These are phyloP conservation scores for Gymnoscopelus microlampas DNA, from an alignment of 2,797 vertebrate species.

Conservation along the genomic window DNA sequence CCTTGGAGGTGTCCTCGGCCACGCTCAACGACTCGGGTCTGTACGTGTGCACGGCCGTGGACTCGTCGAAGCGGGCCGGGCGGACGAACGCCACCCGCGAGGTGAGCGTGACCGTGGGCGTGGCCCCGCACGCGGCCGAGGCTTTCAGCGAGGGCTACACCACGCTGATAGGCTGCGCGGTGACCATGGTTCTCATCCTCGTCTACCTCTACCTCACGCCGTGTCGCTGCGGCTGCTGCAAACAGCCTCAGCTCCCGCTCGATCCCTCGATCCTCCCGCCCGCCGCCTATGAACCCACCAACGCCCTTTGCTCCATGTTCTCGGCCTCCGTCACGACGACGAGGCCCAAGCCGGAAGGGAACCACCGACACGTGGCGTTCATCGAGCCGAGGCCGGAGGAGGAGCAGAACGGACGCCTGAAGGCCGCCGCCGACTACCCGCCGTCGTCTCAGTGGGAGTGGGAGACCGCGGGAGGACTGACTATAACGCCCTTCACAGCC, in stretches of 20 bases:
- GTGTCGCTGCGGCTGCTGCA: constrained; percentile 86
- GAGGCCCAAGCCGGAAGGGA: constrained; percentile 78
- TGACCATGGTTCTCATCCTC: constrained; percentile 88
- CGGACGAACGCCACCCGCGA: constrained; percentile 87
- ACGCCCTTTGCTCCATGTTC: constrained; percentile 83
- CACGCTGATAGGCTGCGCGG: constrained; percentile 89
- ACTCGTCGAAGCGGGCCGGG: constrained; percentile 76
- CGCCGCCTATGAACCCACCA: constrained; percentile 34
- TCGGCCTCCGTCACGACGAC: constrained; percentile 59
- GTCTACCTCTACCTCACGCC: constrained; percentile 92
- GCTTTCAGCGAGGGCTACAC: constrained; percentile 93
- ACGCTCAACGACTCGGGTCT: constrained; percentile 86
- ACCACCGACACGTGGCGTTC: constrained; percentile 89
- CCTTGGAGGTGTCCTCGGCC: constrained; percentile 83
- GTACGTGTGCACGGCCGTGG: constrained; percentile 89
- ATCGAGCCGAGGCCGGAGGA: constrained; percentile 85
- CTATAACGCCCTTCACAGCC: constrained; percentile 29
- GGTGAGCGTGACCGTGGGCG: constrained; percentile 88
- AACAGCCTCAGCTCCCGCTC: constrained; percentile 38
- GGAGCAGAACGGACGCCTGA: constrained; percentile 76
- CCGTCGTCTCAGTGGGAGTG: constrained; percentile 55
- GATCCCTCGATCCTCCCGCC: too few relatives aligned
- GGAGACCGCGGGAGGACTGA: constrained; percentile 20
- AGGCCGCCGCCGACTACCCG: constrained; percentile 69
- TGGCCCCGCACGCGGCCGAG: constrained; percentile 72